These are phyloP conservation scores for Gorsachius magnificus DNA, from an alignment of 2,797 vertebrate species.

Conservation along the genomic window DNA sequence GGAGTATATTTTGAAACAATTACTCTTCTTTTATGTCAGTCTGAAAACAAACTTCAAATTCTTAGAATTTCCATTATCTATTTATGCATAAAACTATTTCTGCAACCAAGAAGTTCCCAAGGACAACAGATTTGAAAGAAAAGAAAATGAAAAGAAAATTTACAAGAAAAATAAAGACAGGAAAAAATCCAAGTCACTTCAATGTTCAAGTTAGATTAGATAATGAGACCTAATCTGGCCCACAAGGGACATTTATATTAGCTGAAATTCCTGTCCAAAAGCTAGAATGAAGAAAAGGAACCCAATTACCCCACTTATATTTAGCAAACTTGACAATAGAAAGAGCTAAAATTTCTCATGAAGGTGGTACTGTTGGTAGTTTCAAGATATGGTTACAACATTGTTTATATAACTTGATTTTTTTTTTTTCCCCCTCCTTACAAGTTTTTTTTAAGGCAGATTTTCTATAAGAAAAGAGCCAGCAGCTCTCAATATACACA, in stretches of 20 bases:
- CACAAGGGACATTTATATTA: not conserved
- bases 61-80: not conserved
- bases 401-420: not conserved
- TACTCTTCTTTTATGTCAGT: not conserved
- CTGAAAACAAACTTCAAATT: not conserved
- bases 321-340: not conserved
- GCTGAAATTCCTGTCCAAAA: not conserved
- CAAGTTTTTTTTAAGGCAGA: too few relatives aligned
- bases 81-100: not conserved
- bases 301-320: not conserved
- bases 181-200: not conserved
- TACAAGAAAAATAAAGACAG: not conserved
- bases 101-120: not conserved
- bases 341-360: not conserved
- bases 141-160: not conserved
- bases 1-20: not conserved
- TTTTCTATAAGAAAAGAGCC: not conserved
- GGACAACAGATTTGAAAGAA: not conserved
- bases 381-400: rapidly evolving
- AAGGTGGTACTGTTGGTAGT: not conserved
- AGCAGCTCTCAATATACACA: not conserved
- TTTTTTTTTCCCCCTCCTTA: not conserved
- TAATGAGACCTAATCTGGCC: not conserved
- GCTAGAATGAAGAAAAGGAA: not conserved
- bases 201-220: not conserved